Percentiles rank a stretch among this genome's conserved stretches.
phyloP scores from a whole-genome alignment of 35 echinoderm and acorn worm species.

The Amphiura filiformis region DNA sequence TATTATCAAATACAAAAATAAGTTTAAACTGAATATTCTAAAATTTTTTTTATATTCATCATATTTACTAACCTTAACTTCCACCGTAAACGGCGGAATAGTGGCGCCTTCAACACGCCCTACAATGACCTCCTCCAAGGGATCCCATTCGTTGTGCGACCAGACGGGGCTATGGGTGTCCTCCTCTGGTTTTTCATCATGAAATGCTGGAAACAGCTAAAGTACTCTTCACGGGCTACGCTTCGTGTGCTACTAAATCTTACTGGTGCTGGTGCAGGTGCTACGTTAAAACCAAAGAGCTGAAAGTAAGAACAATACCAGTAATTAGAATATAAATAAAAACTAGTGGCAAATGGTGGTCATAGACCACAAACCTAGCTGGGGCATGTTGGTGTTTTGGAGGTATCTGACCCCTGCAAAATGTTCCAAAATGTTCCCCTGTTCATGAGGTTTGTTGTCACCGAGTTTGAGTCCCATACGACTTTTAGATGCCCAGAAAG shows the following conservation, averaged over 20 bases:
- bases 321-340: too few relatives aligned
- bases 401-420: too few relatives aligned
- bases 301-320: not conserved
- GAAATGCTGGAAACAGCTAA: not conserved
- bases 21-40: too few relatives aligned
- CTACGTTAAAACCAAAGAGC: not conserved
- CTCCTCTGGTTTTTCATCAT: not conserved
- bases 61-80: slow-evolving; percentile 65
- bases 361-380: too few relatives aligned
- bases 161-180: slow-evolving; percentile 47
- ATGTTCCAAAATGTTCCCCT: too few relatives aligned
- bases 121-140: slow-evolving; percentile 88
- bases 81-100: slow-evolving; percentile 55
- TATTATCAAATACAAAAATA: too few relatives aligned
- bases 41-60: too few relatives aligned
- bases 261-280: not conserved
- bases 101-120: slow-evolving; percentile 79
- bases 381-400: too few relatives aligned
- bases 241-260: not conserved
- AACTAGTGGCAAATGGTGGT: too few relatives aligned
- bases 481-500: too few relatives aligned
- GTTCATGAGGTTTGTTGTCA: too few relatives aligned
- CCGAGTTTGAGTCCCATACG: too few relatives aligned
- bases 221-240: not conserved
- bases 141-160: slow-evolving; percentile 91